A percentile compares a stretch with the other conserved stretches of the same genome.
Conservation (phyloP, 2,797 vertebrate genomes). For the Fratercula arctica region DNA sequence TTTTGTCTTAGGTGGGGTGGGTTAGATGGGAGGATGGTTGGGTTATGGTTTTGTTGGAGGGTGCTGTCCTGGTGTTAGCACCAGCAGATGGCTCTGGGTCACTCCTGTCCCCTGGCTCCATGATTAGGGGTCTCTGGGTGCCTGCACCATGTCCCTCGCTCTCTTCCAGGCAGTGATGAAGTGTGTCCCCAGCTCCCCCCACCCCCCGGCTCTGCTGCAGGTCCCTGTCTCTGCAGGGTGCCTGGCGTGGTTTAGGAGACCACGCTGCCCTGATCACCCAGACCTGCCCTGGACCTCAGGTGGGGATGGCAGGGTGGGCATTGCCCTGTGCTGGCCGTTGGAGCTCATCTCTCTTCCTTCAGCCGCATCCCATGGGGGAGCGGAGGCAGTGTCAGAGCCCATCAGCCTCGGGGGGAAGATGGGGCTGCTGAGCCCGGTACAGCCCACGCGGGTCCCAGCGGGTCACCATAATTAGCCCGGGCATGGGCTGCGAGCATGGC, state of each 20-base stretch:
- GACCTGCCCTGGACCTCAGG: neutral
- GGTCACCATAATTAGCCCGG: neutral
- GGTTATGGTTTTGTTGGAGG: neutral
- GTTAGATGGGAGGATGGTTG: accelerated
- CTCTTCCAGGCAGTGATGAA: accelerated
- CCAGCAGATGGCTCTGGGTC: neutral
- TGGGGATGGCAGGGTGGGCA: neutral
- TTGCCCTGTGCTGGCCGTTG: neutral
- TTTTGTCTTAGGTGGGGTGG: accelerated
- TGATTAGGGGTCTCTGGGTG: accelerated
- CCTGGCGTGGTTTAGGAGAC: neutral
- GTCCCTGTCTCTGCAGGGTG: neutral
- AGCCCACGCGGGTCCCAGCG: accelerated
- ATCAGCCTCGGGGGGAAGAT: neutral
- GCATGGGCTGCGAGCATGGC: neutral
- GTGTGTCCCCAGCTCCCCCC: neutral
- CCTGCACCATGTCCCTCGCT: accelerated
- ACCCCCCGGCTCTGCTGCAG: no score
- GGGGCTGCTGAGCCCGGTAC: neutral
- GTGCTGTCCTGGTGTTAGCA: neutral
- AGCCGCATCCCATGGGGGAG: neutral
- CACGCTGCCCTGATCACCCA: accelerated
- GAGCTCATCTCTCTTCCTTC: neutral
- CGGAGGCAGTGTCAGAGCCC: neutral
- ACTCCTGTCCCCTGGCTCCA: accelerated